Evolutionary conservation across 2,113 vertebrate genomes (phyloP).

Genomic region (Arenaria interpres): DNA sequence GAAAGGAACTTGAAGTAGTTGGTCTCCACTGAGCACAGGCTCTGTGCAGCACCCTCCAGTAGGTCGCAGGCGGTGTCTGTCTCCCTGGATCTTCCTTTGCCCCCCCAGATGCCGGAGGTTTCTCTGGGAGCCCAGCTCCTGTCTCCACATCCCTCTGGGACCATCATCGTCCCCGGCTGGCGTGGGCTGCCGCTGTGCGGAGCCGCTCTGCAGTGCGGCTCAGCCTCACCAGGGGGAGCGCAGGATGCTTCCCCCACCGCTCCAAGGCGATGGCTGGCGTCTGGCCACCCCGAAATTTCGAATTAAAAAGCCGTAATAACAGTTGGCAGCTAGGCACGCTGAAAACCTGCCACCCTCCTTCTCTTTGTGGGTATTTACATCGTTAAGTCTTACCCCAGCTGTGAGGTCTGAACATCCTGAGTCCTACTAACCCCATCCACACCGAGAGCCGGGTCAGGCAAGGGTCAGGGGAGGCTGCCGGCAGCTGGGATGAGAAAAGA

Average conservation of each 20-base stretch:
- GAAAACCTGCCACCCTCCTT: not conserved
- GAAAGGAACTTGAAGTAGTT: not conserved
- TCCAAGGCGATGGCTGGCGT: not conserved
- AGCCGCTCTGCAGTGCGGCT: not conserved
- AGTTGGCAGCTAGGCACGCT: not conserved
- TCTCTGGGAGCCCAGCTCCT: not conserved
- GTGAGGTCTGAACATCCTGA: not conserved
- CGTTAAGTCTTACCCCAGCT: not conserved
- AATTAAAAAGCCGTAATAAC: not conserved
- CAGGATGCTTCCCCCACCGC: not conserved
- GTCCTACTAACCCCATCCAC: accelerated
- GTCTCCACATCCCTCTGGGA: accelerated
- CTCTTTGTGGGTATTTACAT: accelerated
- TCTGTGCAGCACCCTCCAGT: not conserved
- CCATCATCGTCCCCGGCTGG: not conserved
- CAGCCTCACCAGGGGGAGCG: not conserved
- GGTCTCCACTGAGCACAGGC: not conserved
- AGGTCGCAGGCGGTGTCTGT: too few species aligned
- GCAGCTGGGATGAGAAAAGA: not conserved
- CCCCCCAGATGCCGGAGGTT: not conserved
- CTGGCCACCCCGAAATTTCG: accelerated
- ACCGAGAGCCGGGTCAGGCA: accelerated
- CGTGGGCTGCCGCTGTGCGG: not conserved
- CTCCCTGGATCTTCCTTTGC: not conserved
- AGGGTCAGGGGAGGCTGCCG: not conserved